A percentile compares a stretch with the other conserved stretches of the same genome.
phyloP scores from a whole-genome alignment of 1,140 invertebrate species.

The Caenorhabditis inopinata region DNA sequence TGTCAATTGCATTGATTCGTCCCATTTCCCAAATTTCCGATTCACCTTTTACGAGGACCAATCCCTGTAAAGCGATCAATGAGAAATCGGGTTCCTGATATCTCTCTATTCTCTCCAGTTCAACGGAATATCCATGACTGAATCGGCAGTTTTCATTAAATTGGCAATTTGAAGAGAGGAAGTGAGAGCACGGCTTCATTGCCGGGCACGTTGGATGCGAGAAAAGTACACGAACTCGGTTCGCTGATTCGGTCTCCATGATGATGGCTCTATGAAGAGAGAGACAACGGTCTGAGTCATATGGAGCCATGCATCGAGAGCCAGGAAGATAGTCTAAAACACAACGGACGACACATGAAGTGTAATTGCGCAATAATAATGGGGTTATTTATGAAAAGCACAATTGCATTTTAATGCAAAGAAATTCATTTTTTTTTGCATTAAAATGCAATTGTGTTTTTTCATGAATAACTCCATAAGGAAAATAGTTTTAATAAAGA shows the following conservation, averaged over 20 bases:
- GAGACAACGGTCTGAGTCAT: background rate
- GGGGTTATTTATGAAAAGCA: no score
- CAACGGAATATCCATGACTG: conserved; percentile 4
- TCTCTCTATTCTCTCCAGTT: background rate
- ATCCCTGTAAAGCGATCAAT: background rate
- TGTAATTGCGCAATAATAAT: no score
- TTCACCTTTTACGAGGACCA: background rate
- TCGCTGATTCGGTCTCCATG: background rate
- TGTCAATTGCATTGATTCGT: conserved; percentile 22
- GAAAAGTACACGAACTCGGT: conserved; percentile 5
- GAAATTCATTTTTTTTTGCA: no score
- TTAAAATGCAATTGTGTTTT: no score
- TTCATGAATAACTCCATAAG: no score
- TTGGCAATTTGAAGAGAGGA: background rate
- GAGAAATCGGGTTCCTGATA: conserved; percentile 21
- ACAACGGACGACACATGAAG: no score
- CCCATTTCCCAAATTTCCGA: background rate
- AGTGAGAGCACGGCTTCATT: conserved; percentile 32
- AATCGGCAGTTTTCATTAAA: conserved; percentile 14
- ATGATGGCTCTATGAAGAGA: conserved; percentile 9
- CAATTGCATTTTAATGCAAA: no score
- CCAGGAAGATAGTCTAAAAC: background rate
- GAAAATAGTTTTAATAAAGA: background rate
- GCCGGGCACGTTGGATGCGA: conserved; percentile 10
- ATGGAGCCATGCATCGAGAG: conserved; percentile 9